Conservation (phyloP, 1,140 invertebrate species). For the Steinernema khuongi region DNA sequence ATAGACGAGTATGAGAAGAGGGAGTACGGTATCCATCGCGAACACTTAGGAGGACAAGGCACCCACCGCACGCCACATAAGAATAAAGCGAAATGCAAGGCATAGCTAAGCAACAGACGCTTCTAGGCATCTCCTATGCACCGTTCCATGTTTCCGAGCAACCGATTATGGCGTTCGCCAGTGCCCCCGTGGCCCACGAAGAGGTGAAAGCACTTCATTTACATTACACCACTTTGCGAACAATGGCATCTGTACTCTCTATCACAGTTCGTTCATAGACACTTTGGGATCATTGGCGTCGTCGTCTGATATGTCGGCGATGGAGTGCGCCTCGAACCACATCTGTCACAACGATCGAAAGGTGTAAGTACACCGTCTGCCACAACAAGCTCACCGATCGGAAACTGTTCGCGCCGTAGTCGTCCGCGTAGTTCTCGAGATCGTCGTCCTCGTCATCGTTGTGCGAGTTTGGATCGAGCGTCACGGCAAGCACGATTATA, state of each 20-base stretch:
- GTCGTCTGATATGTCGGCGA: background rate
- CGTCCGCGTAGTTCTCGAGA: background rate
- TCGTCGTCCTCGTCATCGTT: background rate
- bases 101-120: background rate
- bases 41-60: no score
- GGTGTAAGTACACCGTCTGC: background rate
- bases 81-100: background rate
- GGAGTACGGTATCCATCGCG: background rate
- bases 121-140: background rate
- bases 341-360: background rate
- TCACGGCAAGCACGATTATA: slow-evolving; percentile 3
- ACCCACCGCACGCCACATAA: background rate
- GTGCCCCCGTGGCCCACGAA: background rate
- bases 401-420: background rate
- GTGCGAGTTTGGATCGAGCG: background rate
- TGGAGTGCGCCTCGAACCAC: background rate
- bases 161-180: background rate
- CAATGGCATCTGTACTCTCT: no score
- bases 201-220: background rate
- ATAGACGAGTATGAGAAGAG: no score
- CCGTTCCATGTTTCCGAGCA: background rate
- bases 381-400: background rate
- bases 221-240: background rate
- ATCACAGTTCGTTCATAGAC: slow-evolving; percentile 2
- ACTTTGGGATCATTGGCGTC: background rate